Percentiles rank a stretch among this genome's conserved stretches.
Conservation (phyloP, 2,797 vertebrate genomes). For the Cossypha heuglini region DNA sequence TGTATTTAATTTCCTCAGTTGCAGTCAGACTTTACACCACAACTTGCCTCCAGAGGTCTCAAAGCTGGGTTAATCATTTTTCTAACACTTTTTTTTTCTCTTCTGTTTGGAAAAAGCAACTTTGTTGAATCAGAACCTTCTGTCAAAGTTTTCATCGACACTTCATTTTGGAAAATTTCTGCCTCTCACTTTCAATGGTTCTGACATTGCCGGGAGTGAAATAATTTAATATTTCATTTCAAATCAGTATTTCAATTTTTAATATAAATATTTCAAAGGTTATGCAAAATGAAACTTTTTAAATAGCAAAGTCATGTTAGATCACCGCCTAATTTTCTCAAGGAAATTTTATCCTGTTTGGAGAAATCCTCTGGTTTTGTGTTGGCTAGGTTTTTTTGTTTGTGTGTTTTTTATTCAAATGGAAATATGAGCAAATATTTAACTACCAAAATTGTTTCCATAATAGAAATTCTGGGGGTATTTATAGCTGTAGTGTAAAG, state of each 20-base stretch:
- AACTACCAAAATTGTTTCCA: background rate
- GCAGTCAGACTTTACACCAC: background rate
- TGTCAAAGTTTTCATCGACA: background rate
- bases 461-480: accelerated
- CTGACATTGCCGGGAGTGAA: background rate
- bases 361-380: background rate
- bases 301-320: background rate
- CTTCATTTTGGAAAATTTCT: conserved; percentile 29
- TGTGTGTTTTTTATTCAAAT: background rate
- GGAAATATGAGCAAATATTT: background rate
- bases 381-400: background rate
- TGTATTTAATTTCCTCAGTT: conserved; percentile 23
- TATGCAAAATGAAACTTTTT: background rate
- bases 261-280: background rate
- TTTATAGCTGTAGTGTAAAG: background rate
- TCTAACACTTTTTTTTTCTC: background rate
- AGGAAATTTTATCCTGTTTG: background rate
- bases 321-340: background rate
- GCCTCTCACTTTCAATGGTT: background rate
- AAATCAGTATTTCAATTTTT: background rate
- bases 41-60: background rate
- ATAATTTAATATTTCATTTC: background rate
- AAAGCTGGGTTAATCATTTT: conserved; percentile 10
- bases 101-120: conserved; percentile 11
- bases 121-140: background rate